phyloP scores from a whole-genome alignment of 2,888 invertebrate species.

The Cataglyphis livida region DNA sequence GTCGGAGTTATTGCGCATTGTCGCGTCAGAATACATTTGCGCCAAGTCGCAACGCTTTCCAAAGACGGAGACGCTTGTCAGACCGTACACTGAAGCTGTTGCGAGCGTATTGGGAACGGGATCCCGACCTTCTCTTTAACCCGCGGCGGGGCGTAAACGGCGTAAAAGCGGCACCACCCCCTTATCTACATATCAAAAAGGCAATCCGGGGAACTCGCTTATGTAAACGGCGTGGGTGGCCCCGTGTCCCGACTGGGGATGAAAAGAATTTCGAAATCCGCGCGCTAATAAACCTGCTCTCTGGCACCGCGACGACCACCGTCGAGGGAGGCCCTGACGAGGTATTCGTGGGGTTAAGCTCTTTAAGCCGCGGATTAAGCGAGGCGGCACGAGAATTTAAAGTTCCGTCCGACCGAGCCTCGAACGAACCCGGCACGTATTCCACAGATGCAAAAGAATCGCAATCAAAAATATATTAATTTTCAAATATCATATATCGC shows the following conservation, averaged over 20 bases:
- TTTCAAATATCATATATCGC: neutral
- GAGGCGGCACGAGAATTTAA: constrained; percentile 81
- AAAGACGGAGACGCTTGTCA: constrained; percentile 55
- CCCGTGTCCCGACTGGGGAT: constrained; percentile 80
- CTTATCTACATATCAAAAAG: constrained; percentile 86
- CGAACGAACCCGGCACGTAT: constrained; percentile 20
- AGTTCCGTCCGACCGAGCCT: constrained; percentile 73
- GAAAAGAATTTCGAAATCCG: constrained; percentile 85
- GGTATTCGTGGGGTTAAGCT: constrained; percentile 84
- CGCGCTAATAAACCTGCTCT: constrained; percentile 85
- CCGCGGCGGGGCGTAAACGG: constrained; percentile 82
- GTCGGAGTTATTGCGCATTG: constrained; percentile 39
- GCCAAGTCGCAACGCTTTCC: constrained; percentile 27
- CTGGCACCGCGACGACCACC: constrained; percentile 72
- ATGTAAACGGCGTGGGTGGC: constrained; percentile 84
- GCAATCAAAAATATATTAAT: constrained; percentile 62
- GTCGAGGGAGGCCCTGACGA: constrained; percentile 80
- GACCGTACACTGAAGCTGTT: constrained; percentile 56
- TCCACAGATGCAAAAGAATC: constrained; percentile 58
- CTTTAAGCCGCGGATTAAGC: constrained; percentile 84
- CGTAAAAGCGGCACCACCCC: constrained; percentile 82
- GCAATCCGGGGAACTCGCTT: constrained; percentile 86
- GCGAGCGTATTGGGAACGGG: constrained; percentile 55
- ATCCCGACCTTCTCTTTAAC: constrained; percentile 61
- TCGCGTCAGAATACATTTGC: constrained; percentile 32